Evolutionary conservation across 1,140 invertebrate genomes (phyloP).

Genomic region (Drosophila sulfurigaster): DNA sequence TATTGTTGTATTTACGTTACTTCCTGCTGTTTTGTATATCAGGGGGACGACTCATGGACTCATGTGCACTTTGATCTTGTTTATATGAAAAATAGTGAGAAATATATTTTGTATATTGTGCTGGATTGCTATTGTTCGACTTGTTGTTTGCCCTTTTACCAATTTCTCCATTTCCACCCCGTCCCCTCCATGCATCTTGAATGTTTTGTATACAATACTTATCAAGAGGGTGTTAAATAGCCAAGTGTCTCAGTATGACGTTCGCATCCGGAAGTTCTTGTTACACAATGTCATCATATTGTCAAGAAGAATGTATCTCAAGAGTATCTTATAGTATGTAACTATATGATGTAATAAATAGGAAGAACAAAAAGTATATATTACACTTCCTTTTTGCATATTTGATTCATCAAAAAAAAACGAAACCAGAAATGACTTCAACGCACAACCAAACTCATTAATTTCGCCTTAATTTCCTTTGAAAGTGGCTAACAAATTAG

Average conservation of each 20-base stretch:
- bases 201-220: constrained; percentile 68
- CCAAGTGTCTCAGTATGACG: constrained; percentile 47
- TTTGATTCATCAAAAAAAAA: constrained; percentile 1
- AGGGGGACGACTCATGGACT: constrained; percentile 70
- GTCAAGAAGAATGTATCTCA: background rate
- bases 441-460: background rate
- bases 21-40: constrained; percentile 79
- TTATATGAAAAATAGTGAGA: constrained; percentile 77
- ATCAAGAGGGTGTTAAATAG: constrained; percentile 75
- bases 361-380: background rate
- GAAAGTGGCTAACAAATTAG: constrained; percentile 52
- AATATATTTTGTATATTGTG: constrained; percentile 61
- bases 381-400: background rate
- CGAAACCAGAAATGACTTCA: constrained; percentile 36
- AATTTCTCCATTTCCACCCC: constrained; percentile 23
- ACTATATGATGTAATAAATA: background rate
- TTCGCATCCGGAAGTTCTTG: constrained; percentile 44
- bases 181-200: constrained; percentile 3
- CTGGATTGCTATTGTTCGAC: constrained; percentile 47
- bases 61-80: constrained; percentile 75
- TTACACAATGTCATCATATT: constrained; percentile 41
- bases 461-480: constrained; percentile 23
- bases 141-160: constrained; percentile 42
- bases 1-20: constrained; percentile 68
- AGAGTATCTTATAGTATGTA: no score